Evolutionary conservation across 1,140 invertebrate species (phyloP), one percentile per base, ranked within the genome.

Genomic region (Formica selysi): DNA sequence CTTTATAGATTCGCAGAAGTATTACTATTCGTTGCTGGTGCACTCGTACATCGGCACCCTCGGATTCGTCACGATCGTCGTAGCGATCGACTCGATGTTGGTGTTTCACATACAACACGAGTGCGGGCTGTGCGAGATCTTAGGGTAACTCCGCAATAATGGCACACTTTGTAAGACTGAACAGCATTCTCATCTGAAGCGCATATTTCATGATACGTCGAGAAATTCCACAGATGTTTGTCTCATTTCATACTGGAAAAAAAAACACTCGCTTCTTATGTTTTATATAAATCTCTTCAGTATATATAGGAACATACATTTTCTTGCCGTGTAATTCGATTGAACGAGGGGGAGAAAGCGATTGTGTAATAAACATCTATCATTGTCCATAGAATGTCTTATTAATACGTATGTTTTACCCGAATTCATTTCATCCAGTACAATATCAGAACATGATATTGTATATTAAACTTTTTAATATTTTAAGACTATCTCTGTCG

Each of bases 1-100:
- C 62, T 87, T 92, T 5, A 36, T 92, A 4, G 86, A 93, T 29
- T 51, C 65, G 6, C 85, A 93, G 0, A 91, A 84, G 41, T 92
- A 92, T 62, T 93, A 92, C n/a, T 88, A 79, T 26, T 65, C 74
- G 5, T 26, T 92, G 2, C 11, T 92, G 38, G 62, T 92, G n/a
- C 91, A 92, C 29, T 92, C 91, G 3, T 92, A 89, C 48, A 85
- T 92, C 5, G 88, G 87, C n/a, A 92, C 92, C 1, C 7, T 89
- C 11, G 68, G 64, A 2, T 93, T 89, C 36, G 86, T 91, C 13
- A 51, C 68, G 4, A 70, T 93, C 2, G 91, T 90, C 11, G 86
- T 93, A 29, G 91, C 87, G 13, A 73, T 90, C 32, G 89, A 93
- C 51, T 65, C 87, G 13, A 91, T 93, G 70, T 85, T 90, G 41